phyloP scores from a whole-genome alignment of 2,113 vertebrate species.

The Melozone crissalis region DNA sequence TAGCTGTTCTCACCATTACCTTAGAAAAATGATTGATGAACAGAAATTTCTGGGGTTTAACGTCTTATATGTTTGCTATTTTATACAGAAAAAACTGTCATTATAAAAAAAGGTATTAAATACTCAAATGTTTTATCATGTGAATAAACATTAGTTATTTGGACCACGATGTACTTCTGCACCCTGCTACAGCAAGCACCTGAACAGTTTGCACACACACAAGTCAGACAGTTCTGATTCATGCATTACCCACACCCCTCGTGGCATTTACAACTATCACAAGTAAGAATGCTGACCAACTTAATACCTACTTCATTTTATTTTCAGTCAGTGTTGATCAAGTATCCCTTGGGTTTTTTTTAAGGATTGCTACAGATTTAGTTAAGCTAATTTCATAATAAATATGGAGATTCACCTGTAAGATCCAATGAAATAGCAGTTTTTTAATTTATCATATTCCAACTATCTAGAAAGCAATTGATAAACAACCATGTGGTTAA shows the following conservation, averaged over 20 bases:
- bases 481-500: neutral
- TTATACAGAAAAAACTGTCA: neutral
- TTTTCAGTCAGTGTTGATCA: neutral
- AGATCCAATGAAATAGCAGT: neutral
- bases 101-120: neutral
- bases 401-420: neutral
- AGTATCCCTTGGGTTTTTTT: neutral
- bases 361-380: neutral
- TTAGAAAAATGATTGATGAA: neutral
- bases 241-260: neutral
- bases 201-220: neutral
- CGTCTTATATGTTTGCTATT: neutral
- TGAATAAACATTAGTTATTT: neutral
- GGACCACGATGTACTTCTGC: neutral
- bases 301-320: neutral
- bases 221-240: neutral
- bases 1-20: neutral
- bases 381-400: neutral
- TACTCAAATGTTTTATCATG: neutral
- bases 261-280: neutral
- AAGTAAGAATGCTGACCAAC: neutral
- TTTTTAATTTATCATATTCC: neutral
- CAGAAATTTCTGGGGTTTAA: neutral
- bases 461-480: neutral
- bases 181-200: neutral